These are phyloP conservation scores for Coregonus ussuriensis DNA, from an alignment of 2,797 vertebrate genomes.

Conservation along the genomic window DNA sequence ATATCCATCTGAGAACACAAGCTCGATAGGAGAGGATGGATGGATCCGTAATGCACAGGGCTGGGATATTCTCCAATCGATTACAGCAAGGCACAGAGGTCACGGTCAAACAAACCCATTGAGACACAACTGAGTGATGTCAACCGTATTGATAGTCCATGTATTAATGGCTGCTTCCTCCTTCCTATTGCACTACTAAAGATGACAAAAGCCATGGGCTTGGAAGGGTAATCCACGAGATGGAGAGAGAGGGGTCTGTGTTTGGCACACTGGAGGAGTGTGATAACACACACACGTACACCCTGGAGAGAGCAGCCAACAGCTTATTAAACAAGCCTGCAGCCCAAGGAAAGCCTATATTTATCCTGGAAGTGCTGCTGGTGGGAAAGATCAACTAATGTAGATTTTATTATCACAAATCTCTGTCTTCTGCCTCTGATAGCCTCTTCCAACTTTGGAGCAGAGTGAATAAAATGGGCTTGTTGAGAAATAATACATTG, in stretches of 20 bases:
- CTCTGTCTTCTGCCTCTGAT: neutral
- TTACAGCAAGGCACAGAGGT: neutral
- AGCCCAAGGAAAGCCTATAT: constrained; percentile 5
- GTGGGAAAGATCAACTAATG: neutral
- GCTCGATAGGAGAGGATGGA: neutral
- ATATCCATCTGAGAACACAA: no score
- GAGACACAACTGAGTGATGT: neutral
- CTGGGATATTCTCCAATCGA: neutral
- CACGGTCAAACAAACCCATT: neutral
- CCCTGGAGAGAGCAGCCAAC: neutral
- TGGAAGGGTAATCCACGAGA: constrained; percentile 1
- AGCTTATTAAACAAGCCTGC: neutral
- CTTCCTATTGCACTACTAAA: neutral
- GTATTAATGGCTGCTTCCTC: neutral
- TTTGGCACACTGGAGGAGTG: neutral
- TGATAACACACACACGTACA: neutral
- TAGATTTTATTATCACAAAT: neutral
- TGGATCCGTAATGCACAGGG: neutral
- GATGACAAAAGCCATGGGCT: neutral
- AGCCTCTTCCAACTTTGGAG: neutral
- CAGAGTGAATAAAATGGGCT: neutral
- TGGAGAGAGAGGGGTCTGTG: constrained; percentile 3
- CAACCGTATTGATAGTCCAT: neutral
- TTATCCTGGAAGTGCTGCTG: neutral
- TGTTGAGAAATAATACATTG: neutral